Conservation (phyloP, 2,888 invertebrate species). For the Stenichneumon culpator region DNA sequence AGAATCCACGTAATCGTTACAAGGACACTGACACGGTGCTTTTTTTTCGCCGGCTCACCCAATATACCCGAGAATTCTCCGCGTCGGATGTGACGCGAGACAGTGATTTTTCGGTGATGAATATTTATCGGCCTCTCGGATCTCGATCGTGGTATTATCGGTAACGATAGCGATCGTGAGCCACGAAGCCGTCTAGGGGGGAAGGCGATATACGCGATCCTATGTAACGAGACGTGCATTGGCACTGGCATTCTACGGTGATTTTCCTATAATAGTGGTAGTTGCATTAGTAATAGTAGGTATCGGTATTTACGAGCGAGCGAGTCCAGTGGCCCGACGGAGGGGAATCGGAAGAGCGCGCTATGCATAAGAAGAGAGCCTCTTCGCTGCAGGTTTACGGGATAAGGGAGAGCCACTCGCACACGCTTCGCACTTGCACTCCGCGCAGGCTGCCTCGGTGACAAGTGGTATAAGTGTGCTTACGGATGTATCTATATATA, state of each 20-base stretch:
- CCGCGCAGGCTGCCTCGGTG: slow-evolving; percentile 22
- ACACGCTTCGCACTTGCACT: slow-evolving; percentile 44
- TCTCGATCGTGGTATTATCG: slow-evolving; percentile 58
- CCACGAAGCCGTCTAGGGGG: neutral
- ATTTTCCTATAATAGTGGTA: slow-evolving; percentile 55
- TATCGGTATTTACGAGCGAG: slow-evolving; percentile 46
- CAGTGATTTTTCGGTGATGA: slow-evolving; percentile 3
- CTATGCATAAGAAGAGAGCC: neutral
- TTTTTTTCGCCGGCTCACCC: neutral
- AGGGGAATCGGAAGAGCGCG: slow-evolving; percentile 42
- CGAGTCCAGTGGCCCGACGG: slow-evolving; percentile 45
- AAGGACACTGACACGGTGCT: slow-evolving; percentile 25
- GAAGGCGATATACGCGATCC: slow-evolving; percentile 20
- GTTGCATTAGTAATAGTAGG: neutral
- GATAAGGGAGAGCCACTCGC: slow-evolving; percentile 15
- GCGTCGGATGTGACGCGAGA: neutral
- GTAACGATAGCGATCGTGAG: slow-evolving; percentile 41
- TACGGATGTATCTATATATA: neutral
- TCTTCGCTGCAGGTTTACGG: slow-evolving; percentile 9
- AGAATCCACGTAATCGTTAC: slow-evolving; percentile 37
- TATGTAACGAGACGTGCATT: slow-evolving; percentile 56
- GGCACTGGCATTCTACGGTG: slow-evolving; percentile 36
- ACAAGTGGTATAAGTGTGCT: slow-evolving; percentile 41
- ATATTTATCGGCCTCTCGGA: slow-evolving; percentile 36
- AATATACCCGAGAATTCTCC: neutral